Base-by-base conservation (phyloP, 2,888 invertebrate genomes). In the Nezara viridula region DNA sequence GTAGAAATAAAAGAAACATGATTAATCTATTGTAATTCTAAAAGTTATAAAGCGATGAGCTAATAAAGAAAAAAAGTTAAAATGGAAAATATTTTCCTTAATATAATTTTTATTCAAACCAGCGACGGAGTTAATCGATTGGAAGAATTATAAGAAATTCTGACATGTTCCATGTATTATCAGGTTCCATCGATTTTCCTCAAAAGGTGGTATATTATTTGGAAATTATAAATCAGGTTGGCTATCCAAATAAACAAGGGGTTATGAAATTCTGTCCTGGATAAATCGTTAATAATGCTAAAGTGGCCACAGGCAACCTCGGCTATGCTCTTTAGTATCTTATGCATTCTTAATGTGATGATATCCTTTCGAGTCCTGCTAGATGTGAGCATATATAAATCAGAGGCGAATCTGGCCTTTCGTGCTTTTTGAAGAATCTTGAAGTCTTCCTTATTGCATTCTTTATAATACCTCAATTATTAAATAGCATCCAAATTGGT, bases 151-250 rank as follows among this genome's bases (percentile, higher is more conserved):
- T 32, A 66, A 66, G 66, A 73, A 3, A 37, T 73, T 73, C 66
- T 37, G 66, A 32, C 66, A 73, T 73, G 37, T 73, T 73, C 37
- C 66, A 73, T 37, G 19, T 73, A 73, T 73, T 12, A 73, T 5
- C 19, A 73, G 66, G 66, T 19, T 19, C 19, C 66, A 73, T 73
- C 66, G 66, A 73, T 73, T 73, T 37, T 4, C 66, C 66, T 21
- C n/a, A n/a, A 37, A 73, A 73, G 19, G 66, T 73, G 32, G 32
- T 73, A 73, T 73, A 37, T 73, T 73, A 73, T 73, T 73, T 73
- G 66, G 32, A 73, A 73, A 73, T 73, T 73, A 37, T 73, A 73
- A 73, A 73, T 73, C 21, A 73, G 66, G 66, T 73, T 73, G 19
- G 32, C 32, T 7, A 19, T 73, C 66, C 37, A 19, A 73, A 73